Conservation (phyloP, 2,797 vertebrate species). For the Cephalopachus bancanus region DNA sequence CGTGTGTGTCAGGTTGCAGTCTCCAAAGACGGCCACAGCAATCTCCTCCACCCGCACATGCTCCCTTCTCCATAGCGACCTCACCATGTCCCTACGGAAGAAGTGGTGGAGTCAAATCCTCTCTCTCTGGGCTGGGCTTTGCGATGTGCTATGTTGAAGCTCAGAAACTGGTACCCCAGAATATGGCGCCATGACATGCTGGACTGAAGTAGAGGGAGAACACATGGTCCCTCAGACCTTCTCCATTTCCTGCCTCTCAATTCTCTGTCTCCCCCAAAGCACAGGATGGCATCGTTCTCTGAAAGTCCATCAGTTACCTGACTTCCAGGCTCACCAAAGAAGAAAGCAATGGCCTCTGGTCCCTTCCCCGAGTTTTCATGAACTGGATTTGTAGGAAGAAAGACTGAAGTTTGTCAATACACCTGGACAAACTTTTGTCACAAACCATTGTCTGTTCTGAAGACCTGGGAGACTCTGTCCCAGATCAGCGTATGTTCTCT, state of each 20-base stretch:
- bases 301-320: not conserved
- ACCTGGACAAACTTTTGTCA: not conserved
- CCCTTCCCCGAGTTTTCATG: not conserved
- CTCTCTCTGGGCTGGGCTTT: not conserved
- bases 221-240: not conserved
- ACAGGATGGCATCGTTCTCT: not conserved
- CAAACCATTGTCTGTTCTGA: not conserved
- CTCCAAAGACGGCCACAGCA: not conserved
- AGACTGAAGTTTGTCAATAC: not conserved
- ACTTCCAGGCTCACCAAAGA: not conserved
- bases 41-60: no score
- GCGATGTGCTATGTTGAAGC: not conserved
- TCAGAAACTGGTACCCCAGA: not conserved
- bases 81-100: no score
- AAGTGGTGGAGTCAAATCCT: no score
- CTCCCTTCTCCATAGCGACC: not conserved
- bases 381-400: not conserved
- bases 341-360: not conserved
- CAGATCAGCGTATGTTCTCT: not conserved
- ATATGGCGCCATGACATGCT: not conserved
- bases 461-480: not conserved
- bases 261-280: not conserved
- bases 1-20: rapidly evolving
- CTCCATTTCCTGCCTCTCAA: not conserved
- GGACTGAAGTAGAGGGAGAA: not conserved